A percentile compares a stretch with the other conserved stretches of the same genome.
phyloP scores from a whole-genome alignment of 1,140 invertebrate genomes.

The Stegodyphus dumicola region DNA sequence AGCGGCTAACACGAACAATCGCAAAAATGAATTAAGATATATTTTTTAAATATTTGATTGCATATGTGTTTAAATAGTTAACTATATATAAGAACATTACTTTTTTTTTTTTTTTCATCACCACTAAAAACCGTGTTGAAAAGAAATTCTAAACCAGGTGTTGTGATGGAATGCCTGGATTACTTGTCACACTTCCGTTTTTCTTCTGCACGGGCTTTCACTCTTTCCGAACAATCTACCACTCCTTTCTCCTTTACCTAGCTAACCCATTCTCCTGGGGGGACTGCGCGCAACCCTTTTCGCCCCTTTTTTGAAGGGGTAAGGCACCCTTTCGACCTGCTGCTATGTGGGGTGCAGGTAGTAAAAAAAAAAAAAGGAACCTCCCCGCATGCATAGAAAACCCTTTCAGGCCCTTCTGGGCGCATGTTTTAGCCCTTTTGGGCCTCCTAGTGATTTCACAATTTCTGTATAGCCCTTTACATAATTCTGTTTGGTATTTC shows the following conservation, averaged over 20 bases:
- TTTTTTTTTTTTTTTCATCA: no score
- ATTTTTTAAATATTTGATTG: no score
- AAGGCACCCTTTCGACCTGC: background rate
- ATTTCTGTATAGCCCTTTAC: background rate
- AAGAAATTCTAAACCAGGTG: no score
- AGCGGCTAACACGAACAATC: no score
- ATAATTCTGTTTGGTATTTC: background rate
- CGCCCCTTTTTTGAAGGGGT: background rate
- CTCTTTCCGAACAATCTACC: background rate
- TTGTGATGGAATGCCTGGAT: no score
- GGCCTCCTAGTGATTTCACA: background rate
- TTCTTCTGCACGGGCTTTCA: background rate
- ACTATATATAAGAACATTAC: no score
- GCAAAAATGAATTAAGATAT: no score
- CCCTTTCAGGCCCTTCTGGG: no score
- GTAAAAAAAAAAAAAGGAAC: no score
- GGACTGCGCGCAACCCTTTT: constrained; percentile 1
- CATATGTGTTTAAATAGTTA: no score
- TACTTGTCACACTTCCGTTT: background rate
- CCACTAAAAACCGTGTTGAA: no score
- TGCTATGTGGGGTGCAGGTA: background rate
- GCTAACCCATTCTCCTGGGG: background rate
- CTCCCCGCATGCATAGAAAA: no score
- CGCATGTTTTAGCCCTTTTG: background rate
- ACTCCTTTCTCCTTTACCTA: background rate